Evolutionary conservation across 2,797 vertebrate species (phyloP).

Genomic region (Sebastes cheni): DNA sequence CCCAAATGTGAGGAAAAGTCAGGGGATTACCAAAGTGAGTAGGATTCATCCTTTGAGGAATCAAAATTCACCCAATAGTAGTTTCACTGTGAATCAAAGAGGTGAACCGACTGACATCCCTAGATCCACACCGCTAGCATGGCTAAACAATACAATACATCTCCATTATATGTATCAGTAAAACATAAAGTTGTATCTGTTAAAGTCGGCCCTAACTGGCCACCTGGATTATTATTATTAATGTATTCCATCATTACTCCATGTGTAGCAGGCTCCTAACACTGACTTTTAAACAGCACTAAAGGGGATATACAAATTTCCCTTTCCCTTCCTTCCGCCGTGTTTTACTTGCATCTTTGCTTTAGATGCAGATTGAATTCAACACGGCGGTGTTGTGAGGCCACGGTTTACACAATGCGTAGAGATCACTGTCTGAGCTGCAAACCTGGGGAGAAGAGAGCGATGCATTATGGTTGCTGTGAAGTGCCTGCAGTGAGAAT

Average conservation of each 20-base stretch:
- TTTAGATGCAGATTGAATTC: slow-evolving; percentile 22
- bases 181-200: not conserved
- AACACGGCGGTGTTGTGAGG: not conserved
- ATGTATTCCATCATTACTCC: not conserved
- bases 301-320: not conserved
- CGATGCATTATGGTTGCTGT: slow-evolving; percentile 2
- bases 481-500: slow-evolving; percentile 30
- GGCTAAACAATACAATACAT: not conserved
- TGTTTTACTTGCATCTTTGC: not conserved
- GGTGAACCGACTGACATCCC: not conserved
- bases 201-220: not conserved
- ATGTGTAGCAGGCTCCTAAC: not conserved
- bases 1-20: too few relatives aligned
- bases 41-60: not conserved
- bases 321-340: not conserved
- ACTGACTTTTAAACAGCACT: not conserved
- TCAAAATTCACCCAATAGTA: not conserved
- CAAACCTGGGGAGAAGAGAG: slow-evolving; percentile 19
- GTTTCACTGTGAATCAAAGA: not conserved
- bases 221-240: not conserved
- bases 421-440: slow-evolving; percentile 16
- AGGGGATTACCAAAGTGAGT: not conserved
- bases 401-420: slow-evolving; percentile 9
- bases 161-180: not conserved
- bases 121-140: not conserved